A percentile compares a stretch with the other conserved stretches of the same genome.
Evolutionary conservation across 1,140 invertebrate genomes (phyloP).

Genomic region (Amphibalanus amphitrite): DNA sequence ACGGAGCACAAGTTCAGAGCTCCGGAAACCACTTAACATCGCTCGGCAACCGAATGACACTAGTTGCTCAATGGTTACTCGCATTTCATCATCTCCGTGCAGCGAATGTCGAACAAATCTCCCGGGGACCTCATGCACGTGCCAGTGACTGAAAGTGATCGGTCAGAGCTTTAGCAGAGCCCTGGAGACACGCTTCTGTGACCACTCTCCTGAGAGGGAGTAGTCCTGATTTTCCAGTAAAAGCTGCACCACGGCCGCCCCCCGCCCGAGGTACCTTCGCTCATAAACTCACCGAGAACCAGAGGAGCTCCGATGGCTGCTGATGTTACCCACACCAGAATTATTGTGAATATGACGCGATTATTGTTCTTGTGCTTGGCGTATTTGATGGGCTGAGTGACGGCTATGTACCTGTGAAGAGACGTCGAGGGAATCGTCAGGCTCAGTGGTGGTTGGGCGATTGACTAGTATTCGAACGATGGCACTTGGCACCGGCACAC

Average conservation of each 20-base stretch:
- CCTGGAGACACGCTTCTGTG: too few species aligned
- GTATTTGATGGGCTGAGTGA: constrained; percentile 93
- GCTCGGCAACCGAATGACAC: too few species aligned
- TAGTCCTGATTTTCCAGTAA: not conserved
- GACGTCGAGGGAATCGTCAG: too few species aligned
- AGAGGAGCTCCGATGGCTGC: constrained; percentile 92
- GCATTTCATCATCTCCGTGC: too few species aligned
- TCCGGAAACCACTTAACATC: too few species aligned
- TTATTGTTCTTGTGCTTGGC: constrained; percentile 94
- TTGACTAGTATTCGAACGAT: too few species aligned
- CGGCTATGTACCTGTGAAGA: constrained; percentile 4
- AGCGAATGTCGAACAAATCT: too few species aligned
- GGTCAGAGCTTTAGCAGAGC: not conserved
- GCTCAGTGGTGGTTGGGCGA: too few species aligned
- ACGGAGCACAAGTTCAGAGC: too few species aligned
- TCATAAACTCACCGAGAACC: constrained; percentile 37
- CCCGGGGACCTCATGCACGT: too few species aligned
- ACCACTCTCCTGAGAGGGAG: not conserved
- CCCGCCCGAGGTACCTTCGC: not conserved
- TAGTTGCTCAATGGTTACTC: too few species aligned
- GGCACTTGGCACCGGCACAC: too few species aligned
- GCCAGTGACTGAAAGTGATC: not conserved
- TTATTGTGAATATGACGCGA: constrained; percentile 84
- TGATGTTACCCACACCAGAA: constrained; percentile 91
- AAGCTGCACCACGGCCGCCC: not conserved